Evolutionary conservation across 2,113 vertebrate species (phyloP).

Genomic region (Petrocephalus zakoni): DNA sequence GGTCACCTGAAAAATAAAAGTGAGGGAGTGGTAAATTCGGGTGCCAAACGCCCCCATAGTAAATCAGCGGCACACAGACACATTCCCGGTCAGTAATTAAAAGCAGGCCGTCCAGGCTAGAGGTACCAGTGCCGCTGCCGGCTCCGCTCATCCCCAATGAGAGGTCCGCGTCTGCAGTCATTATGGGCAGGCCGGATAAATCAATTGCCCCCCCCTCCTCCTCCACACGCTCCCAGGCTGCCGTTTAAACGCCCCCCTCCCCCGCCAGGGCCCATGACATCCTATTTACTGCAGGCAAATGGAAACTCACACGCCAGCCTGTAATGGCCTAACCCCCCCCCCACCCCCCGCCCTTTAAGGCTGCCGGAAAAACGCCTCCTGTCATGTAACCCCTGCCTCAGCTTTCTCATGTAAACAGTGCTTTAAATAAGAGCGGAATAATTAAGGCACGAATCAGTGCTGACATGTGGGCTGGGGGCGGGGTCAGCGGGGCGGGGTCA

Average conservation of each 20-base stretch:
- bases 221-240: slow-evolving; percentile 69
- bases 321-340: slow-evolving; percentile 75
- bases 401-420: slow-evolving; percentile 42
- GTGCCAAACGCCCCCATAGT: slow-evolving; percentile 42
- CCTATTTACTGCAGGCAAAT: slow-evolving; percentile 87
- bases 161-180: slow-evolving; percentile 79
- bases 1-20: slow-evolving; percentile 57
- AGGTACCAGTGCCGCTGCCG: slow-evolving; percentile 77
- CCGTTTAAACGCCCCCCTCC: slow-evolving; percentile 1
- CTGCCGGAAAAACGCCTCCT: slow-evolving; percentile 63
- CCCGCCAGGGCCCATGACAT: slow-evolving; percentile 73
- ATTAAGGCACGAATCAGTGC: slow-evolving; percentile 12
- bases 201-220: slow-evolving; percentile 76
- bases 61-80: slow-evolving; percentile 75
- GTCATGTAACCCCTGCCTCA: slow-evolving; percentile 60
- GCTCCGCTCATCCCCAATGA: slow-evolving; percentile 79
- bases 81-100: slow-evolving; percentile 83
- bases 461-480: not conserved
- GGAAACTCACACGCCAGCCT: slow-evolving; percentile 69
- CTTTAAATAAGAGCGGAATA: slow-evolving; percentile 25
- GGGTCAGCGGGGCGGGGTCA: not conserved
- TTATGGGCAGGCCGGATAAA: slow-evolving; percentile 74
- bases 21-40: not conserved
- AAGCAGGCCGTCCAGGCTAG: slow-evolving; percentile 68
- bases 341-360: slow-evolving; percentile 64